Base-by-base conservation (phyloP, 2,888 invertebrate species). In the Thelaira solivaga region DNA sequence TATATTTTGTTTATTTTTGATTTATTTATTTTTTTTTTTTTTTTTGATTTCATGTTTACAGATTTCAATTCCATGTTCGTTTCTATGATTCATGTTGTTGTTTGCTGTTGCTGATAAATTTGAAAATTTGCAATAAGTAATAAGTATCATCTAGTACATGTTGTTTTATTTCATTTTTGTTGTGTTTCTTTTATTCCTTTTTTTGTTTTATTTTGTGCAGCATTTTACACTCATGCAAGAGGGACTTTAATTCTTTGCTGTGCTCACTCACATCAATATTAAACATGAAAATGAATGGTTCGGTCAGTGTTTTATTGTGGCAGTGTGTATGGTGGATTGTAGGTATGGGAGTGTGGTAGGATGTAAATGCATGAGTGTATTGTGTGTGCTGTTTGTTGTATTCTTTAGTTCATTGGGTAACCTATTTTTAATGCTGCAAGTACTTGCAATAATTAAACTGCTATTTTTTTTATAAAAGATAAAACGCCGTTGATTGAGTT, bases 371-470 rank as follows among this genome's bases (percentile, higher is more conserved):
- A 24, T 47, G 68, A 13, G 7, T n/a, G 7, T 34, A 20, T 45
- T 61, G 39, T 57, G 53, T 68, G n/a, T 41, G 80, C 34, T 43
- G 43, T 68, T 59, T 76, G 49, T 61, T 65, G 29, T 55, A 20
- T 61, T 78, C 73, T 73, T 64, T 78, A 78, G 77, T 78, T 78
- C 77, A 78, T 73, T 78, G 77, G 77, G 77, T 78, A 78, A 78
- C 77, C 77, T 73, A 78, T 78, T 78, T 78, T 78, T 57, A 72
- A 68, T 73, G 64, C 31, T 59, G 61, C 68, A 73, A 73, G 62
- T 73, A 71, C 59, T 74, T 67, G 68, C 64, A 57, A 64, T 78
- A 73, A 78, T 78, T 78, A 69, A 69, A 64, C 51, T 64, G 77
- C n/a, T n/a, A n/a, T n/a, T n/a, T n/a, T 73, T 69, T 64, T 47